These are phyloP conservation scores for Drosophila kuntzei DNA, from an alignment of 2,888 invertebrate genomes.

Conservation along the genomic window DNA sequence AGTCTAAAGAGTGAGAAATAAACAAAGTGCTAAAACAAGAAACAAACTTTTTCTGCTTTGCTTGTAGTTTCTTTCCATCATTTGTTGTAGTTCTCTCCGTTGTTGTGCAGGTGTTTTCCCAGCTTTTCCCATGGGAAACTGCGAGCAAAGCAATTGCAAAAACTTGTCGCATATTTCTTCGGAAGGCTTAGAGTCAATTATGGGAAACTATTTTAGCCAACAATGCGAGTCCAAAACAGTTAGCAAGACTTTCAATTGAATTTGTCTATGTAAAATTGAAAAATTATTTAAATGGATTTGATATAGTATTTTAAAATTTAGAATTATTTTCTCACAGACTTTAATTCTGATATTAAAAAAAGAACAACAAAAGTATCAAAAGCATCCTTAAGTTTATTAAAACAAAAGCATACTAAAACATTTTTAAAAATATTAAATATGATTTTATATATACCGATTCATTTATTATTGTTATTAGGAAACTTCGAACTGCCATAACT, in stretches of 20 bases:
- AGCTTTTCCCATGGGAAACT: constrained; percentile 40
- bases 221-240: constrained; percentile 5
- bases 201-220: background rate
- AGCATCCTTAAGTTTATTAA: too few relatives aligned
- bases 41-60: constrained; percentile 47
- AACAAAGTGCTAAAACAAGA: constrained; percentile 48
- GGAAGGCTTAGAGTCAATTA: constrained; percentile 30
- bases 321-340: background rate
- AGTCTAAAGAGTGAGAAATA: constrained; percentile 40
- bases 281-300: background rate
- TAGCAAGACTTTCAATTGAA: constrained; percentile 8
- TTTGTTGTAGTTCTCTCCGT: constrained; percentile 8
- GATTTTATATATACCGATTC: too few relatives aligned
- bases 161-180: constrained; percentile 55
- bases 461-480: too few relatives aligned
- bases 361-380: background rate
- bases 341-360: background rate
- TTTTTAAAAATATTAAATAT: too few relatives aligned
- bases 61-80: constrained; percentile 26
- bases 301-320: background rate
- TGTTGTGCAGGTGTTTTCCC: constrained; percentile 43
- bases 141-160: constrained; percentile 46
- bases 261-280: background rate
- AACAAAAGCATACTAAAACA: too few relatives aligned
- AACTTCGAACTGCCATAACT: too few relatives aligned